Evolutionary conservation across 2,888 invertebrate species (phyloP).

Genomic region (Eristalinus sepulchralis): DNA sequence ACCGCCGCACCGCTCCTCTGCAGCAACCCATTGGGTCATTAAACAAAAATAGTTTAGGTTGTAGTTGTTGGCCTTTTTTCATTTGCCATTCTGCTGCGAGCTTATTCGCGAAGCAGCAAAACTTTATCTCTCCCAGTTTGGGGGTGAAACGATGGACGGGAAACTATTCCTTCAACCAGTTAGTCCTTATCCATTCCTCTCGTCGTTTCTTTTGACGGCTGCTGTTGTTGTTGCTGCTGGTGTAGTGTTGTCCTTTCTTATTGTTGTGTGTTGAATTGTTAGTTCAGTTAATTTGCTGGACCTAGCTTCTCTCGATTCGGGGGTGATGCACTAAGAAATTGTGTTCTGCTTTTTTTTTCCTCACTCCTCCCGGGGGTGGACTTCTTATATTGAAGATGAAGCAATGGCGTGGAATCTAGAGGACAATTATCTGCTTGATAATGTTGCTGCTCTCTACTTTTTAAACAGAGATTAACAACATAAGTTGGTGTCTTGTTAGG

Average conservation of each 20-base stretch:
- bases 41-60: conserved; percentile 71
- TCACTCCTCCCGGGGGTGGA: background rate
- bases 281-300: conserved; percentile 70
- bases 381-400: conserved; percentile 43
- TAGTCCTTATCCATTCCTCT: background rate
- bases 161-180: background rate
- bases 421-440: conserved; percentile 70
- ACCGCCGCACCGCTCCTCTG: background rate
- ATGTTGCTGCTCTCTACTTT: conserved; percentile 65
- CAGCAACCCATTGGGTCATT: conserved; percentile 61
- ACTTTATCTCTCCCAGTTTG: conserved; percentile 46
- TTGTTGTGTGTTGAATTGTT: conserved; percentile 65
- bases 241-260: conserved; percentile 49
- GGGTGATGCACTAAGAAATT: conserved; percentile 53
- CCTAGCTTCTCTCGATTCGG: conserved; percentile 45
- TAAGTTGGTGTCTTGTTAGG: conserved; percentile 43
- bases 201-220: background rate
- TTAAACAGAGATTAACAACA: conserved; percentile 68
- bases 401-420: conserved; percentile 57
- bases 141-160: background rate
- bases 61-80: conserved; percentile 61
- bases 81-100: background rate
- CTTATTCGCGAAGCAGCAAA: conserved; percentile 53
- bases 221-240: background rate
- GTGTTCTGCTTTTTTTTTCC: conserved; percentile 22